A percentile compares a stretch with the other conserved stretches of the same genome.
Evolutionary conservation across 1,140 invertebrate genomes (phyloP).

Genomic region (Diorhabda carinulata): DNA sequence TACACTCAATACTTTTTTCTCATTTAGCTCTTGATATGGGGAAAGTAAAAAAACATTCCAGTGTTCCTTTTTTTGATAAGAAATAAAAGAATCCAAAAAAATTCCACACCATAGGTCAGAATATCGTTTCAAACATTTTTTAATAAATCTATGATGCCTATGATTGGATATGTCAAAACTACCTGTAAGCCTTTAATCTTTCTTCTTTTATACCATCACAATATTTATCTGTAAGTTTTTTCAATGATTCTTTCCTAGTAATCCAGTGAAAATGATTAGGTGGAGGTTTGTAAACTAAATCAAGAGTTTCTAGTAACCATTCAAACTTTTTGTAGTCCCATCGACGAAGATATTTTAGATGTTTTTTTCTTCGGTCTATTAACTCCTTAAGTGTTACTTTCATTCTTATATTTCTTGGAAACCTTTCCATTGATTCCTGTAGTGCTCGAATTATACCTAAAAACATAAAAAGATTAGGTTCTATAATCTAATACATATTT

Average conservation of each 20-base stretch:
- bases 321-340: slow-evolving; percentile 82
- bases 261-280: slow-evolving; percentile 60
- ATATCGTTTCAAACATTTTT: too few relatives aligned
- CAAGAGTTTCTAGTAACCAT: slow-evolving; percentile 78
- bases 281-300: slow-evolving; percentile 68
- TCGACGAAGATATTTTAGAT: slow-evolving; percentile 61
- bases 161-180: too few relatives aligned
- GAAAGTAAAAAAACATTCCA: too few relatives aligned
- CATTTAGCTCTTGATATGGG: too few relatives aligned
- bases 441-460: slow-evolving; percentile 52
- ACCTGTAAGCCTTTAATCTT: slow-evolving; percentile 61
- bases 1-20: too few relatives aligned
- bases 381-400: slow-evolving; percentile 63
- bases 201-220: slow-evolving; percentile 62
- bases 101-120: too few relatives aligned
- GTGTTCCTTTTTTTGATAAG: too few relatives aligned
- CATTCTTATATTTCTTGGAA: slow-evolving; percentile 52
- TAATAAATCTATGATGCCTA: too few relatives aligned
- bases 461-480: neutral
- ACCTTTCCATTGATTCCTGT: slow-evolving; percentile 51
- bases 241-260: slow-evolving; percentile 63
- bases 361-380: slow-evolving; percentile 73
- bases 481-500: neutral
- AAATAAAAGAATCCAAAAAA: too few relatives aligned
- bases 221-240: slow-evolving; percentile 61